phyloP scores from a whole-genome alignment of 2,797 vertebrate species.

The Parauchenoglanis punctatus region DNA sequence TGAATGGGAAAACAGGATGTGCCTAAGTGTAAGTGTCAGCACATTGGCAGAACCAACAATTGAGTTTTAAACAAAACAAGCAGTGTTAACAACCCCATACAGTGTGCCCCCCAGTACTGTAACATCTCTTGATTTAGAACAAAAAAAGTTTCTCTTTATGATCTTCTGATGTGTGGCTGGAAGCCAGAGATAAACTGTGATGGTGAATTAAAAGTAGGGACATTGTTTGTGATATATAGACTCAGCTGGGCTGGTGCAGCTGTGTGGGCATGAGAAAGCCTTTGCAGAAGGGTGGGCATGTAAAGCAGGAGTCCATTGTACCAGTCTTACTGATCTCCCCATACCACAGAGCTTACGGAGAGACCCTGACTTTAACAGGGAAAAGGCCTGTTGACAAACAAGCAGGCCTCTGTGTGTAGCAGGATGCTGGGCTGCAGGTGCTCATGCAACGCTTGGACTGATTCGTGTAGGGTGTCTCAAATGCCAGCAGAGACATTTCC shows the following conservation, averaged over 20 bases:
- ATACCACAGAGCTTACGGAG: conserved; percentile 67
- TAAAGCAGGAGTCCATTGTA: conserved; percentile 75
- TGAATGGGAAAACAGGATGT: conserved; percentile 73
- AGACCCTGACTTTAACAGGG: conserved; percentile 71
- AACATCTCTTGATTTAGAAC: conserved; percentile 62
- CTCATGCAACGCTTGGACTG: conserved; percentile 75
- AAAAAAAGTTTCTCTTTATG: conserved; percentile 52
- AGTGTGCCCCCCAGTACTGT: conserved; percentile 66
- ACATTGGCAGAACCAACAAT: conserved; percentile 69
- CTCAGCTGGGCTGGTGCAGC: conserved; percentile 76
- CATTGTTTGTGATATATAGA: conserved; percentile 69
- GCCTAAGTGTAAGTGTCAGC: conserved; percentile 73
- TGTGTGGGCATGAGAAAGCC: conserved; percentile 69
- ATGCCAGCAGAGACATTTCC: conserved; percentile 80
- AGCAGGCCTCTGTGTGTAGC: conserved; percentile 72
- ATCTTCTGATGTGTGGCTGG: conserved; percentile 54
- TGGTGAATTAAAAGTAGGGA: conserved; percentile 61
- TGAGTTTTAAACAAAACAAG: conserved; percentile 70
- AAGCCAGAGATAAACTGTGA: conserved; percentile 48
- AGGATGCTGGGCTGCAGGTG: conserved; percentile 77
- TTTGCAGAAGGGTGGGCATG: conserved; percentile 71
- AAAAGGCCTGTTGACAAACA: conserved; percentile 72
- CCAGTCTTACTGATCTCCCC: conserved; percentile 79
- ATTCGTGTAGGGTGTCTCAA: conserved; percentile 65
- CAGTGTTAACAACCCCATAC: conserved; percentile 70